These are phyloP conservation scores for Rhysida immarginata DNA, from an alignment of 1,140 invertebrate species.

Conservation along the genomic window DNA sequence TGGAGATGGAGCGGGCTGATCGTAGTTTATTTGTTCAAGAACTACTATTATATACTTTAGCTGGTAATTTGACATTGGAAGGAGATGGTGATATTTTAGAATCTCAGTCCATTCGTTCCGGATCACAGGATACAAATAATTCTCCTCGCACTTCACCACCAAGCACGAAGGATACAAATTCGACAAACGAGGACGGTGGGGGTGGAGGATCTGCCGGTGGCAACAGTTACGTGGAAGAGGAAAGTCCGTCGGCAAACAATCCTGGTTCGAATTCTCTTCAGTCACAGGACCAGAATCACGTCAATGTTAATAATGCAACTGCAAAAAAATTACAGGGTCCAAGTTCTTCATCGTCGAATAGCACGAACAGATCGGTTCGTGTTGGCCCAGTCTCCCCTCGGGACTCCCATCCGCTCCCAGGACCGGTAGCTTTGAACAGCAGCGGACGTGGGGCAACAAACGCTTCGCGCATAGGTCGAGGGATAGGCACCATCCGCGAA, in stretches of 20 bases:
- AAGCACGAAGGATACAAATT: background rate
- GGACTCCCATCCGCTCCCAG: background rate
- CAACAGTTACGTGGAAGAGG: background rate
- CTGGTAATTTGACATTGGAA: conserved; percentile 21
- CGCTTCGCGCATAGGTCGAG: background rate
- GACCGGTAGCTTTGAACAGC: background rate
- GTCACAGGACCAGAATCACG: background rate
- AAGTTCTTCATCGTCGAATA: background rate
- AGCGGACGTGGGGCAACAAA: background rate
- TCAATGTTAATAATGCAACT: background rate
- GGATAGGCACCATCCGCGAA: conserved; percentile 9
- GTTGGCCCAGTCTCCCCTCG: background rate
- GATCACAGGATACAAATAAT: background rate
- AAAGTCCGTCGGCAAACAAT: background rate
- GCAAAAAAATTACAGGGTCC: background rate
- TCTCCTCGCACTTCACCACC: background rate
- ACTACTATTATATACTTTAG: conserved; percentile 44
- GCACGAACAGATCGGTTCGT: background rate
- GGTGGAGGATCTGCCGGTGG: background rate
- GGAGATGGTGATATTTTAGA: conserved; percentile 9
- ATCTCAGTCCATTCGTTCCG: background rate
- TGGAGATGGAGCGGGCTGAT: conserved; percentile 44
- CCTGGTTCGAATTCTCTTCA: background rate
- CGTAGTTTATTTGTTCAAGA: conserved; percentile 52
- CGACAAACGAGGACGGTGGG: background rate